phyloP scores from a whole-genome alignment of 2,797 vertebrate genomes.

The Tangara arthus region DNA sequence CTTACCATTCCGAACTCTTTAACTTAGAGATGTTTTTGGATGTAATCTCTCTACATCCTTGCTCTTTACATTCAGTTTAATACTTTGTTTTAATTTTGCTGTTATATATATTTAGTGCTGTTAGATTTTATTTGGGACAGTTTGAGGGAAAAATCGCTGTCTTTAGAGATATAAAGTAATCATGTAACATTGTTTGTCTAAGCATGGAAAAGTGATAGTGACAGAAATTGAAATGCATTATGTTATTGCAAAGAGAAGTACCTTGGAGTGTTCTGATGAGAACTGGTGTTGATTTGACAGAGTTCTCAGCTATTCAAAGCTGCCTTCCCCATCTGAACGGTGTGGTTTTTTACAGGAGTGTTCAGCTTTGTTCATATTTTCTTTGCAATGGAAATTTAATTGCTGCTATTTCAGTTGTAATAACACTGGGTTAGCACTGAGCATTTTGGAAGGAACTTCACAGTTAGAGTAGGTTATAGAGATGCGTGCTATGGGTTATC shows the following conservation, averaged over 20 bases:
- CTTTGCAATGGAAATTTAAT: constrained; percentile 31
- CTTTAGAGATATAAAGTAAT: background rate
- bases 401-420: background rate
- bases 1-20: background rate
- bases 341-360: background rate
- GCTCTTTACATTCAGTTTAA: background rate
- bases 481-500: background rate
- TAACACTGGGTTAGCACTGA: background rate
- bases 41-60: background rate
- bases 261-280: constrained; percentile 2
- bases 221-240: background rate
- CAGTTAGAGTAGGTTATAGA: background rate
- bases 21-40: background rate
- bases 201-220: background rate
- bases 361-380: constrained; percentile 11
- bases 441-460: constrained; percentile 1
- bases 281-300: constrained; percentile 32
- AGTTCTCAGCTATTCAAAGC: constrained; percentile 7
- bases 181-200: background rate
- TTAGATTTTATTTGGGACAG: background rate
- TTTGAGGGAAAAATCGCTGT: background rate
- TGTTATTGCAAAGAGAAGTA: constrained; percentile 16
- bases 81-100: background rate
- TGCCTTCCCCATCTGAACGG: background rate
- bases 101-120: background rate